Percentiles rank a stretch among this genome's conserved stretches.
Evolutionary conservation across 2,797 vertebrate species (phyloP).

Genomic region (Enteromius radiatus): DNA sequence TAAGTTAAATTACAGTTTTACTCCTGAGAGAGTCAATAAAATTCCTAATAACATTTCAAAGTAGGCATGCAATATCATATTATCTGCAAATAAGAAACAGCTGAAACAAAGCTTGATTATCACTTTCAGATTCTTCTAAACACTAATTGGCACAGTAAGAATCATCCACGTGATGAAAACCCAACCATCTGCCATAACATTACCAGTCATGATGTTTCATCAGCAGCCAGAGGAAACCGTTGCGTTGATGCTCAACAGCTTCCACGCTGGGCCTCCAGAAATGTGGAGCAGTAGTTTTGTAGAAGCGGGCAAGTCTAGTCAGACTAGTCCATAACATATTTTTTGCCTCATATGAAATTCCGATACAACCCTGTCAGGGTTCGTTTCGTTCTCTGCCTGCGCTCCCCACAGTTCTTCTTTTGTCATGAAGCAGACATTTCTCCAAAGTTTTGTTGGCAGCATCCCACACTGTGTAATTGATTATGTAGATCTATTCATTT

Average conservation of each 20-base stretch:
- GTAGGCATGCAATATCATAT: background rate
- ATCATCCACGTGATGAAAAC: constrained; percentile 23
- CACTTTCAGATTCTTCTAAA: constrained; percentile 22
- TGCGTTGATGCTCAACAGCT: constrained; percentile 14
- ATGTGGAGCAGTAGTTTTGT: constrained; percentile 23
- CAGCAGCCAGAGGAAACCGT: constrained; percentile 24
- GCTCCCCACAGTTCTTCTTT: constrained; percentile 31
- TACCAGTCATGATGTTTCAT: constrained; percentile 24
- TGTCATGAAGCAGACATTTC: constrained; percentile 54
- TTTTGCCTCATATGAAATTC: constrained; percentile 28
- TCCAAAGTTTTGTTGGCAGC: constrained; percentile 59
- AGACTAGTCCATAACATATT: constrained; percentile 25
- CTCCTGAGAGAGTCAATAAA: background rate
- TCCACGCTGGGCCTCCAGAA: constrained; percentile 25
- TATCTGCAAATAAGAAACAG: background rate
- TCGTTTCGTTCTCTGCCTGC: constrained; percentile 45
- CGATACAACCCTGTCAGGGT: constrained; percentile 34
- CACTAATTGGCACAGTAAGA: constrained; percentile 32
- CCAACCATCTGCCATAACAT: constrained; percentile 39
- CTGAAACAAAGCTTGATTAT: constrained; percentile 7
- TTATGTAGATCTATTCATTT: constrained; percentile 64
- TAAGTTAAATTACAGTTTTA: constrained; percentile 6
- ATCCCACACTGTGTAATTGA: constrained; percentile 61
- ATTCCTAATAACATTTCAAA: background rate
- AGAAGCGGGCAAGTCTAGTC: constrained; percentile 45